Evolutionary conservation across 1,140 invertebrate genomes (phyloP).

Genomic region (Ceratosolen fusciceps): DNA sequence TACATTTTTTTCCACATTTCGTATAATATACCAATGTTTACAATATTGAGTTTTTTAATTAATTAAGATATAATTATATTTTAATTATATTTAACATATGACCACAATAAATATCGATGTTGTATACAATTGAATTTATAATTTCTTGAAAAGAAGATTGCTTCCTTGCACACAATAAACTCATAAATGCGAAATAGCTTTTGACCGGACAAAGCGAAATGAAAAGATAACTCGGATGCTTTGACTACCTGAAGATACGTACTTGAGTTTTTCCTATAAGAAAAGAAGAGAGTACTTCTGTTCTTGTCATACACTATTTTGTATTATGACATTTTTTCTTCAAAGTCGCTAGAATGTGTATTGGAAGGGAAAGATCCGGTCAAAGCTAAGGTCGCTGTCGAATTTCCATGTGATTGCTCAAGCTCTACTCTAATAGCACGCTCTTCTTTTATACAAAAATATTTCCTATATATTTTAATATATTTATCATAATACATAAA

Average conservation of each 20-base stretch:
- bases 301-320: conserved; percentile 36
- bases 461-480: neutral
- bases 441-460: neutral
- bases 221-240: conserved; percentile 70
- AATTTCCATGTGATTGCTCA: conserved; percentile 53
- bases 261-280: conserved; percentile 21
- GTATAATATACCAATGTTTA: too few species aligned
- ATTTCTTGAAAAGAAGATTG: conserved; percentile 12
- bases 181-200: conserved; percentile 3
- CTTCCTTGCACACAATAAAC: conserved; percentile 24
- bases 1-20: too few species aligned
- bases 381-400: conserved; percentile 55
- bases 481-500: neutral
- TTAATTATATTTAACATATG: too few species aligned
- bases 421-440: neutral
- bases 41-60: too few species aligned
- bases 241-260: conserved; percentile 56
- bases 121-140: neutral
- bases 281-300: conserved; percentile 28
- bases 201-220: conserved; percentile 66
- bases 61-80: too few species aligned
- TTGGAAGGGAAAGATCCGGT: conserved; percentile 23
- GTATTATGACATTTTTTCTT: conserved; percentile 45
- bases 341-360: conserved; percentile 20
- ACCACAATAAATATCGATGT: too few species aligned